A percentile compares a stretch with the other conserved stretches of the same genome.
phyloP scores from a whole-genome alignment of 2,113 vertebrate species.

The Rhodinocichla rosea region DNA sequence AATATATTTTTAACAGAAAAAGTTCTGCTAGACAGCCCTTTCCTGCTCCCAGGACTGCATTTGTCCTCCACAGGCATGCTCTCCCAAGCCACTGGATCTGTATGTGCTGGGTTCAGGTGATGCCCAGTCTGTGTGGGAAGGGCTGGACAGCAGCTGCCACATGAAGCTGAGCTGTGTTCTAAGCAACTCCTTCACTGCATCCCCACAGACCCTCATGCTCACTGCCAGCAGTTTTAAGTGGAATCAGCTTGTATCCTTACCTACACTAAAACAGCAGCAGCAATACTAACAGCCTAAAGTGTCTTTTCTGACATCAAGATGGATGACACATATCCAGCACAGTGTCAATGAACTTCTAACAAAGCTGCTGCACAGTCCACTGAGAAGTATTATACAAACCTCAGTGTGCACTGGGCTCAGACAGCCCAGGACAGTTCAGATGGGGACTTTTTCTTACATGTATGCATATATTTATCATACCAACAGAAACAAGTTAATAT shows the following conservation, averaged over 20 bases:
- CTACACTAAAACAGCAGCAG: neutral
- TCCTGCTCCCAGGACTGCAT: neutral
- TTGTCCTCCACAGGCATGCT: neutral
- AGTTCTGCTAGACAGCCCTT: neutral
- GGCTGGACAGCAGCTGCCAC: neutral
- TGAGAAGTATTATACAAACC: neutral
- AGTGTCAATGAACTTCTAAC: neutral
- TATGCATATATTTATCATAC: neutral
- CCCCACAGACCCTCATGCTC: neutral
- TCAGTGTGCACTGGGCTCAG: neutral
- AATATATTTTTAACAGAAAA: neutral
- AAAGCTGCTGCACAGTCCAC: neutral
- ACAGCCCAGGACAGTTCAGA: neutral
- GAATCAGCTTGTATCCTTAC: neutral
- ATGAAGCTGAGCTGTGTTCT: rapidly evolving
- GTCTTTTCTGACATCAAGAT: neutral
- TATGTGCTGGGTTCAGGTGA: neutral
- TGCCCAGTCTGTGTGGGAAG: rapidly evolving
- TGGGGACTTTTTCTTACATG: neutral
- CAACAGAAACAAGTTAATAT: neutral
- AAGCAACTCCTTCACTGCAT: neutral
- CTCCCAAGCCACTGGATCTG: neutral
- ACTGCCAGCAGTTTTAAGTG: neutral
- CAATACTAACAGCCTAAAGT: neutral
- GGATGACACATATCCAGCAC: neutral